Conservation (phyloP, 23 tunicate species). For the Phallusia fumigata region DNA sequence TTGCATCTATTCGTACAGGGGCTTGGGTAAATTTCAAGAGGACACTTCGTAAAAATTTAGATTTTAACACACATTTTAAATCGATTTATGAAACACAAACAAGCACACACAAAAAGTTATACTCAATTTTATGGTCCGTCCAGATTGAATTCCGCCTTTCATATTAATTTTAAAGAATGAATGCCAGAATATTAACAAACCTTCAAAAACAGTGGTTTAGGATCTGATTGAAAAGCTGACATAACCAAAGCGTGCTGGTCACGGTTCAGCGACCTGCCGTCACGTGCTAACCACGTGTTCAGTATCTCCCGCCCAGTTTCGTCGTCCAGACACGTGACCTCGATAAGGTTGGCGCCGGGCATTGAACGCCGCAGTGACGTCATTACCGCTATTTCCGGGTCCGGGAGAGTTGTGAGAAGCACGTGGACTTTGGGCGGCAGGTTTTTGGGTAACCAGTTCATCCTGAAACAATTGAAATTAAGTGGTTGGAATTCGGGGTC, state of each 20-base stretch:
- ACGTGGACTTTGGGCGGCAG: conserved; percentile 55
- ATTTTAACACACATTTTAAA: no score
- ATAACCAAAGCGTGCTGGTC: conserved; percentile 44
- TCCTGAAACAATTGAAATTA: background rate
- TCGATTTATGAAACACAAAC: no score
- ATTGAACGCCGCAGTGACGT: conserved; percentile 24
- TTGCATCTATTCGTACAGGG: no score
- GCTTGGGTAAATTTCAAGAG: no score
- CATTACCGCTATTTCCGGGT: conserved; percentile 37
- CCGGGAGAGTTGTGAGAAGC: conserved; percentile 69
- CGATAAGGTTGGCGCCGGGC: conserved; percentile 36
- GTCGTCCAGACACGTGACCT: conserved; percentile 45
- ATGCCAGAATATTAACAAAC: conserved; percentile 5
- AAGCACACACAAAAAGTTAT: no score
- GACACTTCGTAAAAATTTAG: no score
- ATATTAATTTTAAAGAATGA: no score
- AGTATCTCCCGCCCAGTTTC: conserved; percentile 62
- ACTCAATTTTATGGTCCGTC: no score
- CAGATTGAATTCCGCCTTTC: no score
- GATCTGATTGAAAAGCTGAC: conserved; percentile 38
- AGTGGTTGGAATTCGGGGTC: no score
- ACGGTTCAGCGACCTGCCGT: conserved; percentile 29
- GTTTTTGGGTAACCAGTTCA: conserved; percentile 79
- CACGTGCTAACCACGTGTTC: conserved; percentile 38
- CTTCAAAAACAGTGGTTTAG: conserved; percentile 71